These are phyloP conservation scores for Mesoligia furuncula DNA, from an alignment of 2,888 invertebrate genomes.

Conservation along the genomic window DNA sequence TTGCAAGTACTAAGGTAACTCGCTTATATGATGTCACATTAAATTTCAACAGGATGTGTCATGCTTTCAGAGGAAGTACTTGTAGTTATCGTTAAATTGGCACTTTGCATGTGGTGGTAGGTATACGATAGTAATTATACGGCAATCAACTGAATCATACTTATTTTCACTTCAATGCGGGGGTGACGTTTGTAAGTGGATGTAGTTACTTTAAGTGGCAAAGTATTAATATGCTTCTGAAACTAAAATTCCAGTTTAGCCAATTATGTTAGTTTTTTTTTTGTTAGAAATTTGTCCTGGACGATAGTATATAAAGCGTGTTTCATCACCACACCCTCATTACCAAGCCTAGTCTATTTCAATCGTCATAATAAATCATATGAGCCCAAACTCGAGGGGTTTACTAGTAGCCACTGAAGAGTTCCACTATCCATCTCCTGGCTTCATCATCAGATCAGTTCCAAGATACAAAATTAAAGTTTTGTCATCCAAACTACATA, in stretches of 20 bases:
- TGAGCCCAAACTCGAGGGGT: background rate
- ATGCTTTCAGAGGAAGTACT: slow-evolving; percentile 23
- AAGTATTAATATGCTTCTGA: background rate
- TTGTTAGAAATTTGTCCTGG: background rate
- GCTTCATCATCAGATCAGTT: background rate
- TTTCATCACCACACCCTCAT: too few relatives aligned
- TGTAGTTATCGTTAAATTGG: slow-evolving; percentile 15
- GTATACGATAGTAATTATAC: slow-evolving; percentile 22
- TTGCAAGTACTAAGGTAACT: slow-evolving; percentile 40
- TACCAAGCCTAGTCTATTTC: background rate
- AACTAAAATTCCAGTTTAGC: background rate
- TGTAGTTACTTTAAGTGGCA: background rate
- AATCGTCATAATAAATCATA: background rate
- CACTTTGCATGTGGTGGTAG: slow-evolving; percentile 12
- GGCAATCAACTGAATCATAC: slow-evolving; percentile 26
- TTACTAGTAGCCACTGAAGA: background rate
- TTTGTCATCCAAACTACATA: background rate
- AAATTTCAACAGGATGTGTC: slow-evolving; percentile 48
- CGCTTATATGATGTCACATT: slow-evolving; percentile 48
- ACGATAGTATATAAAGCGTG: too few relatives aligned
- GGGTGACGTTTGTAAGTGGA: slow-evolving; percentile 10
- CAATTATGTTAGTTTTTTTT: background rate
- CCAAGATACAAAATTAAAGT: background rate
- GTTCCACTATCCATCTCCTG: background rate
- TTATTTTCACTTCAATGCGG: slow-evolving; percentile 18